Percentiles rank a stretch among this genome's conserved stretches.
These are phyloP conservation scores for Tarsius wallacei DNA, from an alignment of 2,797 vertebrate species.

Conservation along the genomic window DNA sequence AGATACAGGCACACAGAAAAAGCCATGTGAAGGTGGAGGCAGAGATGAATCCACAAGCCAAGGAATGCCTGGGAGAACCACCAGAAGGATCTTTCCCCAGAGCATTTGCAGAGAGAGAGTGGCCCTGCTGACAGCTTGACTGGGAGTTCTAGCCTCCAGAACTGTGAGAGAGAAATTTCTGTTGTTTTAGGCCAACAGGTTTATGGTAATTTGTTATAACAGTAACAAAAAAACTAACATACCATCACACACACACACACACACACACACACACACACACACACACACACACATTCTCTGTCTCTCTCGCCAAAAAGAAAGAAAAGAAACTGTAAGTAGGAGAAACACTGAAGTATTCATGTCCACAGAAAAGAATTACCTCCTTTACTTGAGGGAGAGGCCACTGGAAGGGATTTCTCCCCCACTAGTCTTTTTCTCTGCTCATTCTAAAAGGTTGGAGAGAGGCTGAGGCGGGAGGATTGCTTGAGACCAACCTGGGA, in stretches of 20 bases:
- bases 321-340: neutral
- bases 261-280: neutral
- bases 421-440: neutral
- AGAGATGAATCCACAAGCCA: neutral
- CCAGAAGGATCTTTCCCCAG: neutral
- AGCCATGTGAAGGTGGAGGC: neutral
- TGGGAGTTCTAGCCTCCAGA: neutral
- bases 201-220: neutral
- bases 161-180: neutral
- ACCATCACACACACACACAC: too few relatives aligned
- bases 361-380: neutral
- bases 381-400: neutral
- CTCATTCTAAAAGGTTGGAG: neutral
- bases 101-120: neutral
- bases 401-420: neutral
- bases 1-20: neutral
- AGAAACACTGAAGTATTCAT: neutral
- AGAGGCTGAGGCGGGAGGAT: too few relatives aligned
- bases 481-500: too few relatives aligned
- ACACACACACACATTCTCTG: neutral
- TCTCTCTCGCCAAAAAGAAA: neutral
- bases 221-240: neutral
- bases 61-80: too few relatives aligned
- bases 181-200: neutral
- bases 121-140: neutral